Conservation (phyloP, 2,113 vertebrate species). For the Vombatus ursinus region DNA sequence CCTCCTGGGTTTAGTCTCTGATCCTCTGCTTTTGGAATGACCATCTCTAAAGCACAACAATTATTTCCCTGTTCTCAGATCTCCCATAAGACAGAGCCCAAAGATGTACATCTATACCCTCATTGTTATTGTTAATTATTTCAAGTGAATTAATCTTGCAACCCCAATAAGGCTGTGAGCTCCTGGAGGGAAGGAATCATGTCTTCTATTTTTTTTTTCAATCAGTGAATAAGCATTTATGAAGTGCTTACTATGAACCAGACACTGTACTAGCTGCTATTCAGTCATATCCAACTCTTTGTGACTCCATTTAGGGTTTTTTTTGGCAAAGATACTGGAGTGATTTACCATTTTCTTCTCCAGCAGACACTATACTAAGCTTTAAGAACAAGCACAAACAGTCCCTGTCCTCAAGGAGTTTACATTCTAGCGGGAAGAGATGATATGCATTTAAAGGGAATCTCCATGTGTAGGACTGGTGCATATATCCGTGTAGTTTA, state of each 20-base stretch:
- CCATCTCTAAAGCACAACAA: neutral
- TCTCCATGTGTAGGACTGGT: neutral
- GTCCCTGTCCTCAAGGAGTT: neutral
- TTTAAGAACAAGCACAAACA: neutral
- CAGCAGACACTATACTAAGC: neutral
- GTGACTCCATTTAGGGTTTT: neutral
- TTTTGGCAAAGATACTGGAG: neutral
- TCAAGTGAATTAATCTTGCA: neutral
- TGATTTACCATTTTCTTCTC: neutral
- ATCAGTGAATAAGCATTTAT: constrained; percentile 9
- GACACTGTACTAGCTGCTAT: neutral
- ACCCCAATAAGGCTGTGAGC: neutral
- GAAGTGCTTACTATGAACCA: neutral
- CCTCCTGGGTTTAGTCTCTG: neutral
- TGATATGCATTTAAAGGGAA: neutral
- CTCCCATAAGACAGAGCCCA: neutral
- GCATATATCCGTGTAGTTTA: neutral
- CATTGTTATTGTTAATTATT: neutral
- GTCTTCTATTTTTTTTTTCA: neutral
- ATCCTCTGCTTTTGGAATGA: neutral
- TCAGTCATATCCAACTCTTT: neutral
- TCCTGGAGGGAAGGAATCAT: neutral
- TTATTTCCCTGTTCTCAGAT: neutral
- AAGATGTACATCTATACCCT: neutral
- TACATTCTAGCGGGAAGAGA: neutral